phyloP scores from a whole-genome alignment of 1,140 invertebrate species.

The Drosophila lini region DNA sequence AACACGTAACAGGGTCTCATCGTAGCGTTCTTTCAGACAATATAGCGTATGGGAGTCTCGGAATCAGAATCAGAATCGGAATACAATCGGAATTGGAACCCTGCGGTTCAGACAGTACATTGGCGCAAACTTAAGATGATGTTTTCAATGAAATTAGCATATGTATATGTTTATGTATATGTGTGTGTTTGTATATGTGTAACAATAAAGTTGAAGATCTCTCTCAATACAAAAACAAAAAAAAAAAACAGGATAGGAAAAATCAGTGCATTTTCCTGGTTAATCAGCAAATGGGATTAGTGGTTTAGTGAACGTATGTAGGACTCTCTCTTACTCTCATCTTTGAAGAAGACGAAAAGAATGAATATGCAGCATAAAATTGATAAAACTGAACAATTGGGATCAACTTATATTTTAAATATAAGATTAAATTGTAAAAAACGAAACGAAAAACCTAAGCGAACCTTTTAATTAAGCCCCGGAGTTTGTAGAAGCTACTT shows the following conservation, averaged over 20 bases:
- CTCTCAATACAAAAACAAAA: slow-evolving; percentile 28
- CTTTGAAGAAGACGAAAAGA: slow-evolving; percentile 69
- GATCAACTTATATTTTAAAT: slow-evolving; percentile 84
- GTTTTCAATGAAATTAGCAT: slow-evolving; percentile 54
- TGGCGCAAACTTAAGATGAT: slow-evolving; percentile 52
- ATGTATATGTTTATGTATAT: slow-evolving; percentile 61
- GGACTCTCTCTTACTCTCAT: slow-evolving; percentile 54
- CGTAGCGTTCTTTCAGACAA: slow-evolving; percentile 41
- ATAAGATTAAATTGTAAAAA: slow-evolving; percentile 79
- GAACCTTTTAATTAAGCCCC: slow-evolving; percentile 63
- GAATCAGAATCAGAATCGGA: slow-evolving; percentile 11
- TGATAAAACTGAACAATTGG: slow-evolving; percentile 84
- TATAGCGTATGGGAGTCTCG: slow-evolving; percentile 26
- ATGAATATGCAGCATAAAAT: slow-evolving; percentile 77
- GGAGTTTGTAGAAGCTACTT: slow-evolving; percentile 57
- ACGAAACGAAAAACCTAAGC: slow-evolving; percentile 35
- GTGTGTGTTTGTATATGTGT: slow-evolving; percentile 78
- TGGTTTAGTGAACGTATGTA: slow-evolving; percentile 27
- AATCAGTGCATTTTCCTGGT: slow-evolving; percentile 31
- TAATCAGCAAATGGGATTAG: slow-evolving; percentile 29
- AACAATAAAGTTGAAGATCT: slow-evolving; percentile 44
- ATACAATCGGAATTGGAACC: slow-evolving; percentile 15
- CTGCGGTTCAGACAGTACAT: slow-evolving; percentile 14
- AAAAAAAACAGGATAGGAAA: slow-evolving; percentile 5
- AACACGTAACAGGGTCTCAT: slow-evolving; percentile 26